Percentiles rank a stretch among this genome's conserved stretches.
Evolutionary conservation across 2,888 invertebrate genomes (phyloP).

Genomic region (Ptycholaimellus sp.): DNA sequence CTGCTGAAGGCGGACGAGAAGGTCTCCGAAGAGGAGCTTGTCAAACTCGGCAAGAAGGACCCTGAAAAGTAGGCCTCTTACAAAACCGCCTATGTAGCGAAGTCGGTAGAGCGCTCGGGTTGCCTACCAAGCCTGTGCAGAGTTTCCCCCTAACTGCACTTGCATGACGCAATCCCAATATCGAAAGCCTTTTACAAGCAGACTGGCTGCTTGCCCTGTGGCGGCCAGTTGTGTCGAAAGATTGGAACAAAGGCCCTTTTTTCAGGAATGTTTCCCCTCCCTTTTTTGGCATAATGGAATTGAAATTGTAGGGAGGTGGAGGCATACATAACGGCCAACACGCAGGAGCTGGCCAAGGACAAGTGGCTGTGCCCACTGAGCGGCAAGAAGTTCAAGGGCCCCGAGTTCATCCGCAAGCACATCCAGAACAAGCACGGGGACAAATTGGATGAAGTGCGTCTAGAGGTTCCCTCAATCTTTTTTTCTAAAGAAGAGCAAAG

Average conservation of each 20-base stretch:
- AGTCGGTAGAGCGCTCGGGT: too few relatives aligned
- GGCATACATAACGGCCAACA: conserved; percentile 79
- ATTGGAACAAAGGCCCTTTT: too few relatives aligned
- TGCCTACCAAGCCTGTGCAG: too few relatives aligned
- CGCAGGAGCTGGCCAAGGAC: conserved; percentile 82
- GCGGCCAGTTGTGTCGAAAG: too few relatives aligned
- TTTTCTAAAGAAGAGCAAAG: not conserved
- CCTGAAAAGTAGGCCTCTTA: conserved; percentile 34
- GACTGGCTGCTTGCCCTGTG: too few relatives aligned
- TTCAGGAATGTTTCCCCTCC: too few relatives aligned
- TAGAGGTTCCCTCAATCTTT: conserved; percentile 41
- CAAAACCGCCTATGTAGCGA: too few relatives aligned
- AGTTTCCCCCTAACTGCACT: too few relatives aligned
- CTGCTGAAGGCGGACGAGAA: conserved; percentile 52
- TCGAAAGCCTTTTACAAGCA: too few relatives aligned
- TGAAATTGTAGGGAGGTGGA: conserved; percentile 44
- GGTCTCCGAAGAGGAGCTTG: conserved; percentile 48
- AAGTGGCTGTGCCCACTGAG: conserved; percentile 96
- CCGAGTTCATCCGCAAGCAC: conserved; percentile 92
- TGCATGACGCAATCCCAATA: too few relatives aligned
- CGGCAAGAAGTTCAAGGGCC: conserved; percentile 94
- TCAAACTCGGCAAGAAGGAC: conserved; percentile 58
- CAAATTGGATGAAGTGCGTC: conserved; percentile 83
- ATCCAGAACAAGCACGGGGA: conserved; percentile 89
- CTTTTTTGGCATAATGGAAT: too few relatives aligned